Evolutionary conservation across 2,888 invertebrate genomes (phyloP), one percentile per base, ranked within the genome.

Genomic region (Zele albiditarsus): DNA sequence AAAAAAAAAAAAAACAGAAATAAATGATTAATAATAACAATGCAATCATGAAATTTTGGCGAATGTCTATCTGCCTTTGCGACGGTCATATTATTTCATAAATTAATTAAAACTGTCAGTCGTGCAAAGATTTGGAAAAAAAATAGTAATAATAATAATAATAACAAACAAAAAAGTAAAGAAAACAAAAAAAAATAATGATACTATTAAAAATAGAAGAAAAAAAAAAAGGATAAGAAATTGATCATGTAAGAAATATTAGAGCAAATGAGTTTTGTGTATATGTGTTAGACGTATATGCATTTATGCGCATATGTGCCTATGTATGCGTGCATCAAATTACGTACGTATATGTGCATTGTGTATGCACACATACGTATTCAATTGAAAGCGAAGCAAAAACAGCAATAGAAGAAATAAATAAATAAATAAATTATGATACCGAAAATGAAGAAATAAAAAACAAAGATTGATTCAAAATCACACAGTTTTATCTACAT

Each of bases 11-110:
- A 38, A 38, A 12, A 31, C 0, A 38, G 12, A 38, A 12, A 38
- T 38, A 12, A 38, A 38, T 38, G 38, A 65, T 38, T 38, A 65
- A 16, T 27, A 67, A 49, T 23, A 67, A 46, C 23, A 23, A 67
- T 72, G 69, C 31, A 31, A 67, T 28, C n/a, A 31, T 31, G 42
- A 31, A 46, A 63, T 77, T 74, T 77, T 68, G 77, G 78, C 77
- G 74, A 77, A 77, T 79, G 79, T 77, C 8, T 12, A 74, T 77
- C 71, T 80, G 80, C 79, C 78, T 73, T 77, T 78, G 77, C 79
- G 79, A 80, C 79, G 79, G 79, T 80, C 71, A 49, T 70, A 53
- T 71, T 38, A 38, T 60, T 38, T 80, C 74, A 67, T 77, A 67
- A 74, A 68, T 73, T 49, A 62, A 72, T 69, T 67, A 20, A 62